phyloP scores from a whole-genome alignment of 2,113 vertebrate genomes.

The Charadrius vociferus region DNA sequence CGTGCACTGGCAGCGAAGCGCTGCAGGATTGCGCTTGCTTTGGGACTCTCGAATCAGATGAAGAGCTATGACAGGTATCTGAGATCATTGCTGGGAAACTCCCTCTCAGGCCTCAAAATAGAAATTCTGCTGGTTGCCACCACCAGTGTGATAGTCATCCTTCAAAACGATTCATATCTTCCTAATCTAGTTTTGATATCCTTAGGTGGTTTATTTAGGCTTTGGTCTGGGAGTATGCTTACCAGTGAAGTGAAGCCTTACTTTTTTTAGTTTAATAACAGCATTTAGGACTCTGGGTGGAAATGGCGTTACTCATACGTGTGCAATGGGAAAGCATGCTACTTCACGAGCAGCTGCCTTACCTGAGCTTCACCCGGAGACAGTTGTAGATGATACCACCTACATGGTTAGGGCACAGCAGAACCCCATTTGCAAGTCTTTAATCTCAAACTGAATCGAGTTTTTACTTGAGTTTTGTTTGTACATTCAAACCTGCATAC shows the following conservation, averaged over 20 bases:
- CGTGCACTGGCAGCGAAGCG: neutral
- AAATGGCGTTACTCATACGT: rapidly evolving
- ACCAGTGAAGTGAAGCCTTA: neutral
- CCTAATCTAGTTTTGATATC: neutral
- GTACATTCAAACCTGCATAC: neutral
- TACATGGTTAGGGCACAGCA: neutral
- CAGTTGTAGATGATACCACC: neutral
- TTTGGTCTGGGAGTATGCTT: neutral
- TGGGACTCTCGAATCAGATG: neutral
- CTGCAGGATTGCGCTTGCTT: neutral
- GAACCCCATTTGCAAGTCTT: neutral
- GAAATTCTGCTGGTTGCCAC: neutral
- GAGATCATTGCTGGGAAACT: conserved; percentile 32
- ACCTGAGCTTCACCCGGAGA: neutral
- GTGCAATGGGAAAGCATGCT: neutral
- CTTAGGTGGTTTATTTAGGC: neutral
- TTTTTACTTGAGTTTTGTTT: neutral
- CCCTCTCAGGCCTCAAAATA: neutral
- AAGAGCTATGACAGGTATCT: neutral
- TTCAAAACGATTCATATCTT: neutral
- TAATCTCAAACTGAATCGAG: neutral
- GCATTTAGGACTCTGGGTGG: rapidly evolving
- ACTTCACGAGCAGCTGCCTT: neutral
- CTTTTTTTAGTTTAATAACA: neutral
- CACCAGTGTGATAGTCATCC: neutral